phyloP scores from a whole-genome alignment of 2,113 vertebrate genomes.

The Australoheros scitulus region DNA sequence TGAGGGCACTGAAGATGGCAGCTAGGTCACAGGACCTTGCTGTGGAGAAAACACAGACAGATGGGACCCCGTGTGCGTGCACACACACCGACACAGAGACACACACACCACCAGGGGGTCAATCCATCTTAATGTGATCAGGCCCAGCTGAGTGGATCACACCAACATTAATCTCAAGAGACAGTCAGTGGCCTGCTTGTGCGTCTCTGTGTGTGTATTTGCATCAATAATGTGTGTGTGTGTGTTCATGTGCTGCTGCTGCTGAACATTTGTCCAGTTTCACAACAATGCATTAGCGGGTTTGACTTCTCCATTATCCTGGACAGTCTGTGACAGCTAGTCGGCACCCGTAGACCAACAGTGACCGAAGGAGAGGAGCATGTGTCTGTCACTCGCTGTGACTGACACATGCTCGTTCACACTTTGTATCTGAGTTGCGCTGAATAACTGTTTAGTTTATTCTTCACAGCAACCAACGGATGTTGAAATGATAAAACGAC shows the following conservation, averaged over 20 bases:
- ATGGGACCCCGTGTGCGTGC: conserved; percentile 68
- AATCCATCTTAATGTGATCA: conserved; percentile 80
- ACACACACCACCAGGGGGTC: conserved; percentile 69
- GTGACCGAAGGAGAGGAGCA: conserved; percentile 29
- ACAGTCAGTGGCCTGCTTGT: conserved; percentile 69
- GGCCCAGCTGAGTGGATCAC: conserved; percentile 80
- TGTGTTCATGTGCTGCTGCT: conserved; percentile 25
- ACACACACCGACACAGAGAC: conserved; percentile 23
- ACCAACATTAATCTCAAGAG: conserved; percentile 80
- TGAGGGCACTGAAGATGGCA: conserved; percentile 72
- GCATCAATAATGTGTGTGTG: conserved; percentile 36
- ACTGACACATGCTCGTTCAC: neutral
- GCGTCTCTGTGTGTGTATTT: conserved; percentile 37
- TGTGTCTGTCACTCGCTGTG: neutral
- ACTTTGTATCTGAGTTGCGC: neutral
- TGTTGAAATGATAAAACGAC: neutral
- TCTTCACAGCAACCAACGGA: neutral
- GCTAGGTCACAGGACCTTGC: conserved; percentile 74
- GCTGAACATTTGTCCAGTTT: conserved; percentile 68
- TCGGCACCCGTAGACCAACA: conserved; percentile 42
- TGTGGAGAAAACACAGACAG: conserved; percentile 79
- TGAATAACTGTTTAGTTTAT: neutral
- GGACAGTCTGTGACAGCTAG: conserved; percentile 60
- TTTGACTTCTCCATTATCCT: conserved; percentile 58
- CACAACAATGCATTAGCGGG: conserved; percentile 67